Evolutionary conservation across 2,113 vertebrate genomes (phyloP), one percentile per base, ranked within the genome.

Genomic region (Morone chrysops): DNA sequence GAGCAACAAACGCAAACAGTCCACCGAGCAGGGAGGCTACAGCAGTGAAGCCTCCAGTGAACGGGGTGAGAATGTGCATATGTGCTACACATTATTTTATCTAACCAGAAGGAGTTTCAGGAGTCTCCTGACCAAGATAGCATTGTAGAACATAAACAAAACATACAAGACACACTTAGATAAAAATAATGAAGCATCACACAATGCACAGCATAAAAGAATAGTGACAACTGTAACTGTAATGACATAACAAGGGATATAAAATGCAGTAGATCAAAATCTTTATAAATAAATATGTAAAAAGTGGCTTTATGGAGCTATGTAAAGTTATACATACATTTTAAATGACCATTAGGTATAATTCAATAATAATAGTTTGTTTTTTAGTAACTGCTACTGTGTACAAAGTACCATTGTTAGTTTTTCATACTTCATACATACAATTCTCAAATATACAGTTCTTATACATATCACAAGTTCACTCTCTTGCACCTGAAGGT

Each of bases 21-120:
- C 96, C 82, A 93, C 94, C n/a, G 96, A 97, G 86, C 97, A 96
- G 90, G 97, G 96, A 81, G 96, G 96, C 43, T 97, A 97, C 94
- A 97, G 96, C 95, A 97, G 97, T 60, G 97, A 98, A 85, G 96
- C 96, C 61, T 98, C 96, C 68, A 93, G 96, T 77, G 97, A 96
- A 70, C 96, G 94, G 84, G 96, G 97, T 98, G 95, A 97, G 96
- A 48, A 13, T 1, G 25, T 2, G 40, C 65, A 56, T 31, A 17
- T 59, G 40, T 5, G 4, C 56, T 62, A 16, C 18, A 4, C 51
- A 50, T 56, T 6, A 40, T 22, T 43, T 25, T 2, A 48, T 85
- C 77, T 48, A 62, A 73, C 22, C 7, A 2, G 60, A 22, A 25
- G 17, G 57, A 60, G 57, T 36, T 31, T 36, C 14, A 38, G 59